Conservation (phyloP, 1,140 invertebrate genomes). For the Aphaenogaster ashmeadi region DNA sequence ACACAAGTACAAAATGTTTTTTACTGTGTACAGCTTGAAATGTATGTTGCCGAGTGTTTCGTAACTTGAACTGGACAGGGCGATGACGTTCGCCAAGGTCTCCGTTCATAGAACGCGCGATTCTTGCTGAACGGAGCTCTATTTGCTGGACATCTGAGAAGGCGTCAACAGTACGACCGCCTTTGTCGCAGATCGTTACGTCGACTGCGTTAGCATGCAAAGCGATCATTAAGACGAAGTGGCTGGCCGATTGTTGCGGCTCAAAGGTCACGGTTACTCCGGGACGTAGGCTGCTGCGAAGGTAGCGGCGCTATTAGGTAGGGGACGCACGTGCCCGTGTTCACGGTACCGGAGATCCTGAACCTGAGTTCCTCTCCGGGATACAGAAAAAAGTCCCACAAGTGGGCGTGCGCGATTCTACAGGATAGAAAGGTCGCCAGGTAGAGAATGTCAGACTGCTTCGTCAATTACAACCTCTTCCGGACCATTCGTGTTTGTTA, state of each 20-base stretch:
- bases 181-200: conserved; percentile 49
- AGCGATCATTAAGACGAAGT: conserved; percentile 48
- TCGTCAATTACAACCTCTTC: conserved; percentile 5
- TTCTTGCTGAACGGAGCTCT: background rate
- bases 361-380: background rate
- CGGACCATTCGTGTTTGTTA: background rate
- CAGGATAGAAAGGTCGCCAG: background rate
- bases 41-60: background rate
- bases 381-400: background rate
- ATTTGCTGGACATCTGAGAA: background rate
- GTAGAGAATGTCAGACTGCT: background rate
- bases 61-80: background rate
- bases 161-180: background rate
- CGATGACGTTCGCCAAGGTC: background rate
- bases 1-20: no score
- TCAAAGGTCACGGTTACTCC: conserved; percentile 72
- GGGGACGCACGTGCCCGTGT: conserved; percentile 24
- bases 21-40: background rate
- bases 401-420: background rate
- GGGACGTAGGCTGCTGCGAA: conserved; percentile 62
- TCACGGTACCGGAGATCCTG: conserved; percentile 25
- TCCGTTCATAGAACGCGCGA: background rate
- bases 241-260: conserved; percentile 59
- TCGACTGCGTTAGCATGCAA: conserved; percentile 36
- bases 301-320: conserved; percentile 6